phyloP scores from a whole-genome alignment of 1,140 invertebrate genomes.

The Papilio aristodemus region DNA sequence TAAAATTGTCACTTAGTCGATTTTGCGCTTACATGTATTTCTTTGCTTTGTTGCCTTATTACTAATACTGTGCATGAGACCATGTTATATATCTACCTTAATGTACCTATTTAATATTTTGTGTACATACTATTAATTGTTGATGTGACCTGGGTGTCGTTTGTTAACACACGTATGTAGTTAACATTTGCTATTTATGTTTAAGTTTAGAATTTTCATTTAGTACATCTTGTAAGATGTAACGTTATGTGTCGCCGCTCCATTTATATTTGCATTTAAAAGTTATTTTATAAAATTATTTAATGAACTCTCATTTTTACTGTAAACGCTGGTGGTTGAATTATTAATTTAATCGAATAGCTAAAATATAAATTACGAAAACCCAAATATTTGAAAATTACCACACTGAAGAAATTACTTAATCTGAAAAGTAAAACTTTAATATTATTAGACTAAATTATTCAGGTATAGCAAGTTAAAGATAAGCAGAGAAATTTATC shows the following conservation, averaged over 20 bases:
- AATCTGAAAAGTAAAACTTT: slow-evolving; percentile 48
- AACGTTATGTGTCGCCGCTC: slow-evolving; percentile 16
- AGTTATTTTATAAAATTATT: neutral
- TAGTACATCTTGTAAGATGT: slow-evolving; percentile 11
- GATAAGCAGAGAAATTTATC: slow-evolving; percentile 15
- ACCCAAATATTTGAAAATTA: slow-evolving; percentile 8
- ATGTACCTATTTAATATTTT: slow-evolving; percentile 57
- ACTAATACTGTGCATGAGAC: slow-evolving; percentile 65
- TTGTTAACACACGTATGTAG: slow-evolving; percentile 51
- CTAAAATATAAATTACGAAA: slow-evolving; percentile 17
- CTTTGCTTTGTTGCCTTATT: slow-evolving; percentile 52
- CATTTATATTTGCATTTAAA: neutral
- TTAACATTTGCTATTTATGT: slow-evolving; percentile 31
- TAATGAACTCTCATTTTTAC: slow-evolving; percentile 1
- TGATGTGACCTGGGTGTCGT: slow-evolving; percentile 78
- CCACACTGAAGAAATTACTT: slow-evolving; percentile 31
- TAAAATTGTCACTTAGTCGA: slow-evolving; percentile 59
- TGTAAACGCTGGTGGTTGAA: neutral
- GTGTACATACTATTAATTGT: slow-evolving; percentile 63
- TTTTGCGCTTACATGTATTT: slow-evolving; percentile 52
- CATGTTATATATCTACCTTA: slow-evolving; percentile 58
- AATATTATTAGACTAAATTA: slow-evolving; percentile 30
- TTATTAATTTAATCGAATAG: neutral
- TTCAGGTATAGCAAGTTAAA: slow-evolving; percentile 18
- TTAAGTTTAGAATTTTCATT: slow-evolving; percentile 29